phyloP scores from a whole-genome alignment of 1,140 invertebrate species.

The Homalodisca vitripennis region DNA sequence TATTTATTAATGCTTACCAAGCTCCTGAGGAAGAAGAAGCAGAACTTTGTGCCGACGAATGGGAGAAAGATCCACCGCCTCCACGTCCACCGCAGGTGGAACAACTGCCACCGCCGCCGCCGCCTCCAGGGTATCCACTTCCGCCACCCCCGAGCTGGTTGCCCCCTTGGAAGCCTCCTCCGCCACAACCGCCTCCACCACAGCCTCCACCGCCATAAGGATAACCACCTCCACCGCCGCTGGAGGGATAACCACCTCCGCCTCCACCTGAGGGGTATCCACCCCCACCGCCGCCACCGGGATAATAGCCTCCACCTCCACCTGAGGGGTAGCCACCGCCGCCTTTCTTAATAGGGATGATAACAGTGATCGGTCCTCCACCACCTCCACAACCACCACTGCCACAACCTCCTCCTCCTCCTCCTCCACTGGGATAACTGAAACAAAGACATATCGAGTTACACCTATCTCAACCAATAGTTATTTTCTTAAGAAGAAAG shows the following conservation, averaged over 20 bases:
- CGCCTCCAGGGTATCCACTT: background rate
- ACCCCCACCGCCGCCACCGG: background rate
- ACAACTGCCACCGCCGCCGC: background rate
- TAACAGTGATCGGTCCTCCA: background rate
- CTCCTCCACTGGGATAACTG: background rate
- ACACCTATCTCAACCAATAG: no score
- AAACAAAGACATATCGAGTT: no score
- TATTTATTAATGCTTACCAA: background rate
- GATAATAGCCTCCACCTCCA: background rate
- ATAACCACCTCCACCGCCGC: background rate
- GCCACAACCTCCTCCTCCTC: background rate
- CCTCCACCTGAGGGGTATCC: conserved; percentile 2
- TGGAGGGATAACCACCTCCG: background rate
- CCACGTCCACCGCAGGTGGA: background rate
- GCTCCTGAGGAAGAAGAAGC: background rate
- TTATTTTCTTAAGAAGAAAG: no score
- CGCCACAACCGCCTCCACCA: background rate
- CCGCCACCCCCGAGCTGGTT: background rate
- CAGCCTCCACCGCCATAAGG: background rate
- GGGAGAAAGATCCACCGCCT: background rate
- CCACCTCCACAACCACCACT: conserved; percentile 10
- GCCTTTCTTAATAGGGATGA: background rate
- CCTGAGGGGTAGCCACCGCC: conserved; percentile 7
- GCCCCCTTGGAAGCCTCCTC: background rate
- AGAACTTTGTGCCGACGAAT: conserved; percentile 5